Base-by-base conservation (phyloP, 1,140 invertebrate genomes). In the Phocides pigmalion region DNA sequence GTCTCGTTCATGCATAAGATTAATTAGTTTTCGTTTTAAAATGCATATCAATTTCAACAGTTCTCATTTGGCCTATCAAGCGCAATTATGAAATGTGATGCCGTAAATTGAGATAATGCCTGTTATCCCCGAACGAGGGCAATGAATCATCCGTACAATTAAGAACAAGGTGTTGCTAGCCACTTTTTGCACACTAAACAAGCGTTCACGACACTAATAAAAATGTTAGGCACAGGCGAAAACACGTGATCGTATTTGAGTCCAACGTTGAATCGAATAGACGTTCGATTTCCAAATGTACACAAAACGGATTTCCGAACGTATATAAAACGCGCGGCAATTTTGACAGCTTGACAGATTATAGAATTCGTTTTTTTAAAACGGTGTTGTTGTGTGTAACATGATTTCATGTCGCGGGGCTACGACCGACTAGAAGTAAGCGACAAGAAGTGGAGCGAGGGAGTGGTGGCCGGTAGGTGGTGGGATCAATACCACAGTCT, bases 401-500 rank as follows among this genome's bases (percentile, higher is more conserved):
- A 71, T 89, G 68, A 74, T 84, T 65, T 76, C 81, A 73, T 81
- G 76, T 62, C 80, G 84, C 80, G 75, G 79, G 82, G 78, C 86
- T 80, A 81, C 82, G 81, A 79, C 81, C 83, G 85, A 89, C 83
- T 90, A 81, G 69, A 76, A 69, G 76, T 68, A 72, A 74, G 62
- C 73, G 62, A 70, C 66, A 78, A 76, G 72, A 76, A 75, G 62
- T 76, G 73, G 68, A 56, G 72, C 71, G 74, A 70, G 80, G 85
- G 82, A 82, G 84, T 88, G 84, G 84, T 87, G 84, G 81, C 42
- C 66, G 66, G 53, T 66, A 58, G 74, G 65, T 74, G 81, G 86
- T 90, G 86, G 86, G 84, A 89, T 89, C 86, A 67, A 89, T 89
- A 89, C 82, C 81, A 82, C 76, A 68, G 84, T 85, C 77, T 83